A percentile compares a stretch with the other conserved stretches of the same genome.
phyloP scores from a whole-genome alignment of 2,888 invertebrate genomes.

The Caenorhabditis virilis region DNA sequence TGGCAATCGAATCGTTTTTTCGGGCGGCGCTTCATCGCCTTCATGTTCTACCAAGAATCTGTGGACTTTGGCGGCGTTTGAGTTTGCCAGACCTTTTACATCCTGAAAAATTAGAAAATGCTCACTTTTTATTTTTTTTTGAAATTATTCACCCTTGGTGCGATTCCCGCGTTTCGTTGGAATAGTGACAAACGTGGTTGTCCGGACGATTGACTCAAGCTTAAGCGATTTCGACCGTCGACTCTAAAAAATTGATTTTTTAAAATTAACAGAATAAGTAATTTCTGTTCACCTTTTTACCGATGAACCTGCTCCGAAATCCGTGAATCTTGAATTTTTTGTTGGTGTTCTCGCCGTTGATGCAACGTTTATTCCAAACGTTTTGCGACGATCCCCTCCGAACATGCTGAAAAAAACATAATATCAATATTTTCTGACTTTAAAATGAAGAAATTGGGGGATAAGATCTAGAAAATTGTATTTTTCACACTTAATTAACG shows the following conservation, averaged over 20 bases:
- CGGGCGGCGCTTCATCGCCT: constrained; percentile 12
- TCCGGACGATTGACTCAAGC: constrained; percentile 1
- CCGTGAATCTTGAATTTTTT: constrained; percentile 12
- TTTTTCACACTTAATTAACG: too few relatives aligned
- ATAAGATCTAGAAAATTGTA: too few relatives aligned
- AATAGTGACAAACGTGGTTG: constrained; percentile 14
- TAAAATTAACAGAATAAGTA: neutral
- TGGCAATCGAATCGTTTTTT: constrained; percentile 8
- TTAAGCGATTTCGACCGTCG: constrained; percentile 3
- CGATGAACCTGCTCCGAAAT: constrained; percentile 5
- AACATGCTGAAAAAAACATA: neutral
- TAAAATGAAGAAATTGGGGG: too few relatives aligned
- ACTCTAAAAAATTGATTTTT: constrained; percentile 5
- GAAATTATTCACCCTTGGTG: constrained; percentile 10
- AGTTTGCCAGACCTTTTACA: constrained; percentile 1
- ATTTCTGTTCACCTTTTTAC: constrained; percentile 10
- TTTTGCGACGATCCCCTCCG: constrained; percentile 11
- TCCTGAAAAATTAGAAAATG: neutral
- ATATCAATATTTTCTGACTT: too few relatives aligned
- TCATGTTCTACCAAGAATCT: constrained; percentile 14
- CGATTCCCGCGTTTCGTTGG: neutral
- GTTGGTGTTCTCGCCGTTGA: constrained; percentile 22
- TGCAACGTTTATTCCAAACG: constrained; percentile 1
- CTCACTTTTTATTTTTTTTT: too few relatives aligned
- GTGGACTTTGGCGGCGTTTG: constrained; percentile 15